Conservation (phyloP, 2,797 vertebrate species). For the Peromyscus attwateri region DNA sequence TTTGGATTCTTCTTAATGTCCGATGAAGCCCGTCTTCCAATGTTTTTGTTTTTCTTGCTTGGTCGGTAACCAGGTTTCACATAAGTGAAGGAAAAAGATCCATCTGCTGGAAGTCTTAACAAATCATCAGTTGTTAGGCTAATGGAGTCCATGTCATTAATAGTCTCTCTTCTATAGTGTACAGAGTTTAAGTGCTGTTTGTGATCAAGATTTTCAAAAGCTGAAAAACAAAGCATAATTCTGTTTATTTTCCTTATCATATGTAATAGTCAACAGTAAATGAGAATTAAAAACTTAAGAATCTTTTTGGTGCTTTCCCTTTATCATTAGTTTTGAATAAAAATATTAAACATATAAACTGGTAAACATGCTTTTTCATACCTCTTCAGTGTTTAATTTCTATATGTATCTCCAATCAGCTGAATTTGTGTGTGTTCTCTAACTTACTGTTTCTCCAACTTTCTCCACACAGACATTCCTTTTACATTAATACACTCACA, state of each 20-base stretch:
- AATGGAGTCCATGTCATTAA: slow-evolving; percentile 87
- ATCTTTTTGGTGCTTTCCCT: neutral
- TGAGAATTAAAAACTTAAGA: slow-evolving; percentile 48
- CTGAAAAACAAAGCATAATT: slow-evolving; percentile 83
- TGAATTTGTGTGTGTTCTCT: slow-evolving; percentile 5
- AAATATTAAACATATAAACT: slow-evolving; percentile 15
- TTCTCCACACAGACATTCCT: slow-evolving; percentile 28
- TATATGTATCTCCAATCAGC: neutral
- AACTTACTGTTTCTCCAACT: slow-evolving; percentile 33
- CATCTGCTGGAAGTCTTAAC: slow-evolving; percentile 90
- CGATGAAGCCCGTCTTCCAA: neutral
- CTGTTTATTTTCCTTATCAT: slow-evolving; percentile 23
- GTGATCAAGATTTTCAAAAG: slow-evolving; percentile 34
- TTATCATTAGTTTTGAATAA: slow-evolving; percentile 47
- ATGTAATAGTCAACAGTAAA: neutral
- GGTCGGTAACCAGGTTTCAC: slow-evolving; percentile 69
- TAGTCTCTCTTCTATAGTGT: slow-evolving; percentile 77
- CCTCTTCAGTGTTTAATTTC: slow-evolving; percentile 32
- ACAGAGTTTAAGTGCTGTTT: neutral
- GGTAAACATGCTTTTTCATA: neutral
- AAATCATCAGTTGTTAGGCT: slow-evolving; percentile 95
- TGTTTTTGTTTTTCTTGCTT: slow-evolving; percentile 64
- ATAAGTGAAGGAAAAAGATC: slow-evolving; percentile 87
- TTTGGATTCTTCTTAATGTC: neutral
- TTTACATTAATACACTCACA: neutral